Conservation (phyloP, 2,888 invertebrate species). For the Drosophila acutilabella region DNA sequence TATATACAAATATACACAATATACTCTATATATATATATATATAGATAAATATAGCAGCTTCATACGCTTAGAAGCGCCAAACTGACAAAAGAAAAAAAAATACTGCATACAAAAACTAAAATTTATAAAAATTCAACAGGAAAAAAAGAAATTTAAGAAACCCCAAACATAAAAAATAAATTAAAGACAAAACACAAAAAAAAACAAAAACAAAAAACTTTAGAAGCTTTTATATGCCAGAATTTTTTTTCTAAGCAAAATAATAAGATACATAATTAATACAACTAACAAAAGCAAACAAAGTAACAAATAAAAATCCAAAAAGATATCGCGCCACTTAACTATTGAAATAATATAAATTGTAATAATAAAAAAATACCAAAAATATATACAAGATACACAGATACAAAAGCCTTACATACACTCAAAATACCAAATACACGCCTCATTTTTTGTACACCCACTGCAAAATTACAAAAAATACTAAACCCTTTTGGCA, state of each 20-base stretch:
- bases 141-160: conserved; percentile 9
- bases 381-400: conserved; percentile 35
- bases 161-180: conserved; percentile 18
- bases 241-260: conserved; percentile 73
- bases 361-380: conserved; percentile 40
- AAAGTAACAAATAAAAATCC: conserved; percentile 28
- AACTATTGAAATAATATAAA: conserved; percentile 42
- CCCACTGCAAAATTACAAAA: conserved; percentile 28
- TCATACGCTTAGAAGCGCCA: conserved; percentile 55
- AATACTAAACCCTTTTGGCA: conserved; percentile 28
- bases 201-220: conserved; percentile 37
- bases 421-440: conserved; percentile 47
- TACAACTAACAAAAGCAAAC: conserved; percentile 40
- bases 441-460: conserved; percentile 57
- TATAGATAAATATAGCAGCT: conserved; percentile 44
- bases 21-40: conserved; percentile 37
- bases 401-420: conserved; percentile 52
- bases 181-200: neutral
- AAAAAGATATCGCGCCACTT: conserved; percentile 31
- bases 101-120: conserved; percentile 32
- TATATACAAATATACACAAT: conserved; percentile 37
- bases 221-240: conserved; percentile 76
- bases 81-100: conserved; percentile 39
- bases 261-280: conserved; percentile 38
- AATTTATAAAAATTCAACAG: conserved; percentile 34